These are phyloP conservation scores for Cephalopachus bancanus DNA, from an alignment of 2,797 vertebrate genomes.

Conservation along the genomic window DNA sequence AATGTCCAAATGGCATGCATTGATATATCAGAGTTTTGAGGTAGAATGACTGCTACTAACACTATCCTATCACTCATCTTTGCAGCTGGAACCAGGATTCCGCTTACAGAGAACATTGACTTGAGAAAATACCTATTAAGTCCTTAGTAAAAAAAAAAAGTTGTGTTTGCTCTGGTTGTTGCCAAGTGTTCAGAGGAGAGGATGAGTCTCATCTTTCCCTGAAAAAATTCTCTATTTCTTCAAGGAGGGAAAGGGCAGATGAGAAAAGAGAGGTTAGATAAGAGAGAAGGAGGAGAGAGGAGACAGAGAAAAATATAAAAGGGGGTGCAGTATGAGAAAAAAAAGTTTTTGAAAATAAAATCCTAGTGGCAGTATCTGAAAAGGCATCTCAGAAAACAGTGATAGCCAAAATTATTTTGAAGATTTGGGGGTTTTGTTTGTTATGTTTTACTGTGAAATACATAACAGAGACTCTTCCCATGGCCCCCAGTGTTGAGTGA, in stretches of 20 bases:
- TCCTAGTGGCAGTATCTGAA: background rate
- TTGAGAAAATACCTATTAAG: background rate
- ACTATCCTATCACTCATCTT: no score
- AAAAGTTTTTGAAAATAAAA: background rate
- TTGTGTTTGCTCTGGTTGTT: background rate
- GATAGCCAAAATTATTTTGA: background rate
- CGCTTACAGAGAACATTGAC: background rate
- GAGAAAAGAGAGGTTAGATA: background rate
- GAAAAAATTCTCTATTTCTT: background rate
- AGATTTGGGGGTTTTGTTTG: background rate
- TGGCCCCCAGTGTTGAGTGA: background rate
- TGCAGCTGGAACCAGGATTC: background rate
- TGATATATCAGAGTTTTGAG: background rate
- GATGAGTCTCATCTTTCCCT: background rate
- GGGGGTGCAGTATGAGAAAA: background rate
- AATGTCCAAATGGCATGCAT: background rate
- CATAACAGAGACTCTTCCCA: background rate
- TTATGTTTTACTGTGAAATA: background rate
- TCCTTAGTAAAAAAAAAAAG: background rate
- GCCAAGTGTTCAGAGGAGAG: background rate
- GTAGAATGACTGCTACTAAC: accelerated
- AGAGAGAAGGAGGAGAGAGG: background rate
- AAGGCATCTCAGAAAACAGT: background rate
- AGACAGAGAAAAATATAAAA: background rate
- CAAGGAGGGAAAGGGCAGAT: background rate